A percentile compares a stretch with the other conserved stretches of the same genome.
These are phyloP conservation scores for Ormyrus rosae DNA, from an alignment of 2,888 invertebrate genomes.

Conservation along the genomic window DNA sequence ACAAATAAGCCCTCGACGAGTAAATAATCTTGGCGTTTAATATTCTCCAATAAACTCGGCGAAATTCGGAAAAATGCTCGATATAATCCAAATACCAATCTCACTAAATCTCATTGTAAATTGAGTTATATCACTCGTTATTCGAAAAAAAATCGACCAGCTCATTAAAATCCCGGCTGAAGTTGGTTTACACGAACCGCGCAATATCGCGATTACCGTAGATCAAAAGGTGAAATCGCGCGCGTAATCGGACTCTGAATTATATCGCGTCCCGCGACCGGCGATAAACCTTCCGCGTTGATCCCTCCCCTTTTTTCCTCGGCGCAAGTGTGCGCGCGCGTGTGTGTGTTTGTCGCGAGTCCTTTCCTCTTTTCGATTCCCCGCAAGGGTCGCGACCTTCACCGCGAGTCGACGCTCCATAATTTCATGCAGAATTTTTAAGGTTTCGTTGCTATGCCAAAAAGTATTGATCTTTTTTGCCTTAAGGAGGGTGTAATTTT, in stretches of 20 bases:
- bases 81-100: not conserved
- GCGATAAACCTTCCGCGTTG: constrained; percentile 40
- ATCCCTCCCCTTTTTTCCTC: constrained; percentile 11
- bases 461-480: no score
- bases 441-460: no score
- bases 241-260: constrained; percentile 52
- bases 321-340: not conserved
- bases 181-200: not conserved
- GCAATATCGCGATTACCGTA: constrained; percentile 38
- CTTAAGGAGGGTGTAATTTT: no score
- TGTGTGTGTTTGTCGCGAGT: not conserved
- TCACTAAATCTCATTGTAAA: no score
- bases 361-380: constrained; percentile 3
- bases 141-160: not conserved
- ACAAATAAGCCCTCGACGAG: no score
- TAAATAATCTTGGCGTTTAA: no score
- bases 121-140: not conserved
- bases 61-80: not conserved
- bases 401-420: constrained; percentile 45
- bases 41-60: not conserved
- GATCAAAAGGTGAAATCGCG: constrained; percentile 38
- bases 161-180: constrained; percentile 4
- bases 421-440: not conserved
- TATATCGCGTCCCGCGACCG: constrained; percentile 26
- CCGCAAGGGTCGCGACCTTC: constrained; percentile 53